Percentiles rank a stretch among this genome's conserved stretches.
Evolutionary conservation across 1,140 invertebrate species (phyloP).

Genomic region (Dendroctonus ponderosae): DNA sequence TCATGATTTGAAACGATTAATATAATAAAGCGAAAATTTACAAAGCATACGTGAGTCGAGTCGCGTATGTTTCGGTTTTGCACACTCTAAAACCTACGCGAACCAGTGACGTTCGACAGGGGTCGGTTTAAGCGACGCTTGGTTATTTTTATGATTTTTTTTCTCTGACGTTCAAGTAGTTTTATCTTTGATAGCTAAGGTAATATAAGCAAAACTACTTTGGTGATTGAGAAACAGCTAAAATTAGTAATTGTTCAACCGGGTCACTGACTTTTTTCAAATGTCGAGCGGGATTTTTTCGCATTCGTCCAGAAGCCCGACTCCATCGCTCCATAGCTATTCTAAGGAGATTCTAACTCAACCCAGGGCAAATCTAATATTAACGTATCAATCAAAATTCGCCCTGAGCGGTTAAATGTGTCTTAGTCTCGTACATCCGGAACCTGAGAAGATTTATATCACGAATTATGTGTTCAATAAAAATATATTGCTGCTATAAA

Average conservation of each 20-base stretch:
- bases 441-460: too few species aligned
- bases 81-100: conserved; percentile 9
- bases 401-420: neutral
- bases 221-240: too few species aligned
- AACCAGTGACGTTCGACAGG: conserved; percentile 10
- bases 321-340: too few species aligned
- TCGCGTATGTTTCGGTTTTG: conserved; percentile 16
- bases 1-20: conserved; percentile 12
- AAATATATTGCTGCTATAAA: neutral
- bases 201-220: neutral
- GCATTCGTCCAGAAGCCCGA: too few species aligned
- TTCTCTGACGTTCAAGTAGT: neutral
- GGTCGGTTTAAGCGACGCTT: neutral
- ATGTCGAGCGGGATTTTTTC: too few species aligned
- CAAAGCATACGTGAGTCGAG: conserved; percentile 21
- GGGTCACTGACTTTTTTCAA: too few species aligned
- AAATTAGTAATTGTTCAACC: too few species aligned
- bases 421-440: too few species aligned
- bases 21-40: conserved; percentile 11
- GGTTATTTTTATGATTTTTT: neutral
- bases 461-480: too few species aligned
- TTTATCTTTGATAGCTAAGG: neutral
- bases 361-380: neutral
- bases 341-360: too few species aligned
- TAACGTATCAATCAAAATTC: neutral